Evolutionary conservation across 2,797 vertebrate genomes (phyloP).

Genomic region (Parotocinclus haroldoi): DNA sequence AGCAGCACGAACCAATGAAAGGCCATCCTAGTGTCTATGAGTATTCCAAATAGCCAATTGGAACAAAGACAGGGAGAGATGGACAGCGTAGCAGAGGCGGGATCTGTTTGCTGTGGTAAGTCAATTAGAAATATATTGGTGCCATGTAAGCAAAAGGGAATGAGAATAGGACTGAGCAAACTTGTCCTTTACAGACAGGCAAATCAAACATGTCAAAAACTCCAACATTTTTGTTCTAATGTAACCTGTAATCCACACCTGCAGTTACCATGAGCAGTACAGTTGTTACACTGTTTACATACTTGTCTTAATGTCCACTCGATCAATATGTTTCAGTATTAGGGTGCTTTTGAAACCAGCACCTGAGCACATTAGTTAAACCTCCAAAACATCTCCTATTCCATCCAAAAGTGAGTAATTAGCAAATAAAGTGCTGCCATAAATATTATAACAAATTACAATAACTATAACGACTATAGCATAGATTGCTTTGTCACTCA

Average conservation of each 20-base stretch:
- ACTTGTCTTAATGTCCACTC: no score
- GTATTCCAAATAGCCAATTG: conserved; percentile 28
- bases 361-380: no score
- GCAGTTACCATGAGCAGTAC: no score
- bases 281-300: no score
- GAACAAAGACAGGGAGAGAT: conserved; percentile 12
- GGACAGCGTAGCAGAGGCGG: conserved; percentile 13
- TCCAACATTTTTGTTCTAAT: neutral
- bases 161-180: conserved; percentile 25
- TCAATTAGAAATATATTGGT: conserved; percentile 51
- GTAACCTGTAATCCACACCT: neutral
- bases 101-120: conserved; percentile 25
- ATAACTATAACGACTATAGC: no score
- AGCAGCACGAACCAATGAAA: conserved; percentile 33
- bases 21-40: neutral
- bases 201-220: conserved; percentile 12
- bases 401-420: no score
- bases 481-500: no score
- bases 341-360: no score
- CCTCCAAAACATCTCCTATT: no score
- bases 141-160: conserved; percentile 7
- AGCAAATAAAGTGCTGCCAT: no score
- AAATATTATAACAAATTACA: no score
- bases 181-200: neutral
- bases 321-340: no score